phyloP scores from a whole-genome alignment of 2,797 vertebrate species.

The Protosalanx chinensis region DNA sequence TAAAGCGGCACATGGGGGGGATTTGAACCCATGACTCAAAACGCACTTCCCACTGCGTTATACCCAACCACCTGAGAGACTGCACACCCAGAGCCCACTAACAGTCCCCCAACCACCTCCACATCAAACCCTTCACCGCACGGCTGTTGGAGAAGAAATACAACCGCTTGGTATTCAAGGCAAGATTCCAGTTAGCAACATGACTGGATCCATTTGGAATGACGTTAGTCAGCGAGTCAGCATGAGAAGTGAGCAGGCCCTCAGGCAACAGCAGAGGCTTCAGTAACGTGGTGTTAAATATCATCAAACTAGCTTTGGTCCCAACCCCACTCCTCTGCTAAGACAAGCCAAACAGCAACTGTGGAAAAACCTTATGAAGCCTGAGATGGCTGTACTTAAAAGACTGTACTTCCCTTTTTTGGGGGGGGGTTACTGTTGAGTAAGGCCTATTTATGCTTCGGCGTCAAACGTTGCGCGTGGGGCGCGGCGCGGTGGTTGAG shows the following conservation, averaged over 20 bases:
- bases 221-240: constrained; percentile 18
- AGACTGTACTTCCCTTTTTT: too few species aligned
- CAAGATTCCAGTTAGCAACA: constrained; percentile 9
- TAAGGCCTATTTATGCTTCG: too few species aligned
- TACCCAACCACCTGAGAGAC: neutral
- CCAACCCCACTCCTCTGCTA: constrained; percentile 3
- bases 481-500: too few species aligned
- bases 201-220: constrained; percentile 29
- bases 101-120: neutral
- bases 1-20: too few species aligned
- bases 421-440: too few species aligned
- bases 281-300: constrained; percentile 14
- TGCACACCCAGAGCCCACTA: neutral
- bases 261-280: constrained; percentile 17
- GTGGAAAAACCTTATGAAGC: neutral
- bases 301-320: constrained; percentile 21
- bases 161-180: constrained; percentile 18
- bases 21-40: too few species aligned
- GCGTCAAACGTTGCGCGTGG: too few species aligned
- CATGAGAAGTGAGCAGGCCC: constrained; percentile 13
- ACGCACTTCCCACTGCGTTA: too few species aligned
- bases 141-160: neutral
- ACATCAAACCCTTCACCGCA: neutral
- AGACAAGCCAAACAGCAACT: constrained; percentile 11
- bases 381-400: neutral